Evolutionary conservation across 2,797 vertebrate genomes (phyloP).

Genomic region (Macroramphosus scolopax): DNA sequence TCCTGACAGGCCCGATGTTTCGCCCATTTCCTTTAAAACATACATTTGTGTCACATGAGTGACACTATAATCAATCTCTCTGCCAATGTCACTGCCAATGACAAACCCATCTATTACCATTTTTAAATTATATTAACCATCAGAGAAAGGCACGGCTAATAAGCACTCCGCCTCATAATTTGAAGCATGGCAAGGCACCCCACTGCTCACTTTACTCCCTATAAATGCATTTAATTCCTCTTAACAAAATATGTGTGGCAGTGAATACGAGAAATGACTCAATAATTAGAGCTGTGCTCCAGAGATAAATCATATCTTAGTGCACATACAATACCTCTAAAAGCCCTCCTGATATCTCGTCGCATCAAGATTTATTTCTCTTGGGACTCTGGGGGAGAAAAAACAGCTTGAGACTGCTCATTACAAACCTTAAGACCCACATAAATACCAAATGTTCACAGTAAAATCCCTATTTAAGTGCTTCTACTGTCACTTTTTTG

Average conservation of each 20-base stretch:
- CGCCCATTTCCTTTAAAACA: slow-evolving; percentile 65
- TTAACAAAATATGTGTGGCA: slow-evolving; percentile 60
- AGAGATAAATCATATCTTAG: slow-evolving; percentile 64
- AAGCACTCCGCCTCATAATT: slow-evolving; percentile 65
- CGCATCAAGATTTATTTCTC: slow-evolving; percentile 38
- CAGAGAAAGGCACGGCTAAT: slow-evolving; percentile 66
- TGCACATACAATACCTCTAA: slow-evolving; percentile 67
- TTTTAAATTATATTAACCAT: slow-evolving; percentile 66
- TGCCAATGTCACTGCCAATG: slow-evolving; percentile 61
- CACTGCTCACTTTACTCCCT: slow-evolving; percentile 40
- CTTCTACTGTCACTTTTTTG: slow-evolving; percentile 27
- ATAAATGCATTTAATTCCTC: slow-evolving; percentile 68
- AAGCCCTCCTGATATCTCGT: slow-evolving; percentile 54
- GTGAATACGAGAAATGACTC: slow-evolving; percentile 46
- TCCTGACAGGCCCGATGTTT: slow-evolving; percentile 56
- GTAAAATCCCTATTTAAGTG: slow-evolving; percentile 46
- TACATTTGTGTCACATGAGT: slow-evolving; percentile 65
- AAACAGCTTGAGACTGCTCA: slow-evolving; percentile 57
- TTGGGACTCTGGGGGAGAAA: slow-evolving; percentile 34
- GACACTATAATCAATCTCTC: slow-evolving; percentile 63
- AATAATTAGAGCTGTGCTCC: slow-evolving; percentile 46
- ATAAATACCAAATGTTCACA: slow-evolving; percentile 48
- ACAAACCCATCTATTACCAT: slow-evolving; percentile 53
- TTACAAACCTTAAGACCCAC: slow-evolving; percentile 58
- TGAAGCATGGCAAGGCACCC: slow-evolving; percentile 63